Conservation (phyloP, 2,888 invertebrate genomes). For the Patella caerulea region DNA sequence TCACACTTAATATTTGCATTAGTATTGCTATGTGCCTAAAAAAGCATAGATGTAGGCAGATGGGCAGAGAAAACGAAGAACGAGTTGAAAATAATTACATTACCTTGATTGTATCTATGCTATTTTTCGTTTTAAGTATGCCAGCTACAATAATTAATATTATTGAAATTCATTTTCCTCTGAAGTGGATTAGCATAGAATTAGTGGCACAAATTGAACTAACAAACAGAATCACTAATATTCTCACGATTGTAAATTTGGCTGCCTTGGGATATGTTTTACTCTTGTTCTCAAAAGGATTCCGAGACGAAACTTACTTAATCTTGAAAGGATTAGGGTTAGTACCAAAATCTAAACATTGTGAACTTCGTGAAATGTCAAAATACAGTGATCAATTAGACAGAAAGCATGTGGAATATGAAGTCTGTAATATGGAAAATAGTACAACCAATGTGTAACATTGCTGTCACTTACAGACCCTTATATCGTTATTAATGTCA, state of each 20-base stretch:
- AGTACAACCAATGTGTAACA: conserved; percentile 14
- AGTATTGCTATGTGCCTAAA: conserved; percentile 9
- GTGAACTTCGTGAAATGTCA: conserved; percentile 34
- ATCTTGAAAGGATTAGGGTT: conserved; percentile 28
- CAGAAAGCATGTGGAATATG: conserved; percentile 38
- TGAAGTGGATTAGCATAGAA: conserved; percentile 31
- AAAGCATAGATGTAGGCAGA: background rate
- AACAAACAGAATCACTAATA: conserved; percentile 38
- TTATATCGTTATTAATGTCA: no score
- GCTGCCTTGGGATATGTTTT: conserved; percentile 35
- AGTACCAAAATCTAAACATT: conserved; percentile 37
- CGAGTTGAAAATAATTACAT: conserved; percentile 35
- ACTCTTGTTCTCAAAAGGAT: conserved; percentile 31
- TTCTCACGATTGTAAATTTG: conserved; percentile 37
- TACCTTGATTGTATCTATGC: conserved; percentile 33
- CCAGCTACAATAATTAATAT: conserved; percentile 44
- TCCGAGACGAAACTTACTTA: conserved; percentile 29
- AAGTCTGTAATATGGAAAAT: conserved; percentile 37
- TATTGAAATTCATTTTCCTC: conserved; percentile 40
- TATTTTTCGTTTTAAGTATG: conserved; percentile 35
- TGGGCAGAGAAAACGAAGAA: background rate
- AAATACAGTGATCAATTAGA: conserved; percentile 20
- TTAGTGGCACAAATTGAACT: conserved; percentile 37
- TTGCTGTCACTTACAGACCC: no score
- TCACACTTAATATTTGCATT: conserved; percentile 41